Percentiles rank a stretch among this genome's conserved stretches.
phyloP scores from a whole-genome alignment of 2,888 invertebrate genomes.

The Hydrotaea diabolus region DNA sequence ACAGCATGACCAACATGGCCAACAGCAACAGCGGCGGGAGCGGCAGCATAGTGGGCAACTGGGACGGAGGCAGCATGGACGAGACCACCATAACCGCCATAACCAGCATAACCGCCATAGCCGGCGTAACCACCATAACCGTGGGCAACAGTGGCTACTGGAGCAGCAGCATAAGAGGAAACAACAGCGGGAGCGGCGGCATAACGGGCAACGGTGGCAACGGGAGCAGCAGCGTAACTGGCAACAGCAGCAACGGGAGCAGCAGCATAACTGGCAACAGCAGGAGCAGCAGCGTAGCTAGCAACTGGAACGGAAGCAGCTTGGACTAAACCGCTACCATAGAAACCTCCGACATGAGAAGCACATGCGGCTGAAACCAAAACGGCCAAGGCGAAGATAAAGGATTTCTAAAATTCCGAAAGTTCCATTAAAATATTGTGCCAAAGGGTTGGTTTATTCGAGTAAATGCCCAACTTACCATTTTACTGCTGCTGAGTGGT shows the following conservation, averaged over 20 bases:
- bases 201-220: background rate
- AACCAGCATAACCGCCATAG: background rate
- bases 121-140: background rate
- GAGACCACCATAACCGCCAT: too few species aligned
- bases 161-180: too few species aligned
- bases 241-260: background rate
- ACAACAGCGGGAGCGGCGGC: too few species aligned
- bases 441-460: background rate
- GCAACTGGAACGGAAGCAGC: slow-evolving; percentile 67
- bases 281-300: too few species aligned
- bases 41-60: slow-evolving; percentile 47
- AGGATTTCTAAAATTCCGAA: background rate
- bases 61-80: background rate
- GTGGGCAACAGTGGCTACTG: too few species aligned
- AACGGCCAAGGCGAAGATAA: too few species aligned
- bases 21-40: slow-evolving; percentile 19
- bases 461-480: background rate
- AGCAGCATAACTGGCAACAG: background rate
- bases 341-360: slow-evolving; percentile 57
- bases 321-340: slow-evolving; percentile 30
- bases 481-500: background rate
- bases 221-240: background rate
- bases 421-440: too few species aligned
- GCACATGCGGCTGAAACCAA: slow-evolving; percentile 31
- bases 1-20: background rate